These are phyloP conservation scores for Ophion ventricosus DNA, from an alignment of 2,888 invertebrate species.

Conservation along the genomic window DNA sequence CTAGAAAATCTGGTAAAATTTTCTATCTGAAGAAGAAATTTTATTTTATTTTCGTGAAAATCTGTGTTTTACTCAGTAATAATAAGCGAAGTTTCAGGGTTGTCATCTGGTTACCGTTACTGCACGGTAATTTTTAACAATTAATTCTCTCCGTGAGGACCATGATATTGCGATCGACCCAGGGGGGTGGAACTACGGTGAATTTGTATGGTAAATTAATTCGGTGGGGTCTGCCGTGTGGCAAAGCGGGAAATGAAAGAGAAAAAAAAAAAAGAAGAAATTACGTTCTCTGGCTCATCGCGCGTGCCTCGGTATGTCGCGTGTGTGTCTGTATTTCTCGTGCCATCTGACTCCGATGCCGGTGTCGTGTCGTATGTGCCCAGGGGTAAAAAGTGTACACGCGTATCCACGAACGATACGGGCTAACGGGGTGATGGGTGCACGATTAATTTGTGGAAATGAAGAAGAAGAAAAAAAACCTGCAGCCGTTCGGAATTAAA, in stretches of 20 bases:
- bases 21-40: too few relatives aligned
- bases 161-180: too few relatives aligned
- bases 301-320: constrained; percentile 62
- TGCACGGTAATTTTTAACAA: too few relatives aligned
- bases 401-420: constrained; percentile 58
- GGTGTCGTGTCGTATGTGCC: constrained; percentile 23
- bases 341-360: constrained; percentile 68
- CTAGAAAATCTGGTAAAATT: too few relatives aligned
- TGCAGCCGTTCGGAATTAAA: constrained; percentile 63
- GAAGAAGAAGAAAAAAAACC: constrained; percentile 70
- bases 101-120: too few relatives aligned
- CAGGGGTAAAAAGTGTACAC: constrained; percentile 31
- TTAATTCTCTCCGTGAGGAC: too few relatives aligned
- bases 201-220: constrained; percentile 17
- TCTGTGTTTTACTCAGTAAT: too few relatives aligned
- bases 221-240: constrained; percentile 28
- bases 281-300: constrained; percentile 30
- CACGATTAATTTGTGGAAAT: constrained; percentile 78
- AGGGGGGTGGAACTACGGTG: background rate
- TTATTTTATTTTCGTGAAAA: too few relatives aligned
- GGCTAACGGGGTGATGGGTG: constrained; percentile 75
- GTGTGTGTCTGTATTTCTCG: constrained; percentile 47
- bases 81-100: too few relatives aligned
- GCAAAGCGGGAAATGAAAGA: constrained; percentile 5
- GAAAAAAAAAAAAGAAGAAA: constrained; percentile 38